Conservation (phyloP, 2,113 vertebrate genomes). For the Hypocryptadius cinnamomeus region DNA sequence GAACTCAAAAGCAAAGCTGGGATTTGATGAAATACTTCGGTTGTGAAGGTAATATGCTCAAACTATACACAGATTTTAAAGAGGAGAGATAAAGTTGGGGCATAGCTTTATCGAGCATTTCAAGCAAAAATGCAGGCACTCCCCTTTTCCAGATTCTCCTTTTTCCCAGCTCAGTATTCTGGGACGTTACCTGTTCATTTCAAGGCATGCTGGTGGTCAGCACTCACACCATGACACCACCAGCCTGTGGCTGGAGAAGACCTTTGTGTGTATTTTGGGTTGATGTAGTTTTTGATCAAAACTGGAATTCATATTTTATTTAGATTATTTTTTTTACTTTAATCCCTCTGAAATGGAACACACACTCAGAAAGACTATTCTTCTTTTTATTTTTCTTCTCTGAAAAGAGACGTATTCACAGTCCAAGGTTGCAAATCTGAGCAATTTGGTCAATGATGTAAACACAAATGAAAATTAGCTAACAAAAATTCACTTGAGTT, state of each 20-base stretch:
- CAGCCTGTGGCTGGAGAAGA: background rate
- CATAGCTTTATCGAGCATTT: background rate
- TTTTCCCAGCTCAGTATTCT: background rate
- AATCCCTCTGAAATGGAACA: background rate
- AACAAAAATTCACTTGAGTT: constrained; percentile 1
- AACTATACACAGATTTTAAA: background rate
- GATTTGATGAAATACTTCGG: background rate
- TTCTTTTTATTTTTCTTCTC: too few species aligned
- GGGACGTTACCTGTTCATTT: background rate
- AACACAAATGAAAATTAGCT: constrained; percentile 30
- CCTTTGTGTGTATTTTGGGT: background rate
- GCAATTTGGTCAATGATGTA: background rate
- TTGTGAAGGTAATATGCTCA: background rate
- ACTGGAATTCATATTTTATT: background rate
- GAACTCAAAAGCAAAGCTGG: background rate
- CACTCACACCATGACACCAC: background rate
- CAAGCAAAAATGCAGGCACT: background rate
- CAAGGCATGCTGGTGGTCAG: background rate
- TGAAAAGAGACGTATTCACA: background rate
- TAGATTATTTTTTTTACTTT: background rate
- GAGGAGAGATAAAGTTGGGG: background rate
- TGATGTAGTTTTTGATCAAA: background rate
- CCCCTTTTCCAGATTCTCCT: background rate
- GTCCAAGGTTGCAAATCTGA: background rate
- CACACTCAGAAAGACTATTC: background rate